Conservation (phyloP, 2,113 vertebrate species). For the Elachura formosa region DNA sequence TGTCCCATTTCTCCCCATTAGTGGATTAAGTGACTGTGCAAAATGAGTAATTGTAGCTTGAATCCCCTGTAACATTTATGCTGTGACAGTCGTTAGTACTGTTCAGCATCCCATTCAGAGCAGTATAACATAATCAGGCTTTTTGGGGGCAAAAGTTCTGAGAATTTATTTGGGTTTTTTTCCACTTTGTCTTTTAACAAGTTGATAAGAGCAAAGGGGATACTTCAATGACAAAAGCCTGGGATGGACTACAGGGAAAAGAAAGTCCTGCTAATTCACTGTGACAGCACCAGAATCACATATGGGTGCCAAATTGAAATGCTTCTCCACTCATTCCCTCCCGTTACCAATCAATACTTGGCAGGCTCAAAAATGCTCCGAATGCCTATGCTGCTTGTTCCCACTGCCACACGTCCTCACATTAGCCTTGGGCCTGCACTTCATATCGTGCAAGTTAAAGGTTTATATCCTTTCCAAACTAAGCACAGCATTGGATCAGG, state of each 20-base stretch:
- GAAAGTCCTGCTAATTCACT: slow-evolving; percentile 41
- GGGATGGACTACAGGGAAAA: neutral
- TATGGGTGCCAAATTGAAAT: slow-evolving; percentile 38
- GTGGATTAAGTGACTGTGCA: slow-evolving; percentile 44
- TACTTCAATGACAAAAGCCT: slow-evolving; percentile 38
- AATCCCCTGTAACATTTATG: neutral
- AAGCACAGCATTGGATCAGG: neutral
- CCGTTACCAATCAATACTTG: slow-evolving; percentile 26
- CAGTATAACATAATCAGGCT: neutral
- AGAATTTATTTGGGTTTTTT: neutral
- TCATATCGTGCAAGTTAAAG: neutral
- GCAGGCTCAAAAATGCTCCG: neutral
- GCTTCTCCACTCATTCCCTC: slow-evolving; percentile 30
- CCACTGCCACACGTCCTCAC: neutral
- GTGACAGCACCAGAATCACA: slow-evolving; percentile 50
- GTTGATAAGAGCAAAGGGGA: neutral
- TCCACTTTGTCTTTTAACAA: neutral
- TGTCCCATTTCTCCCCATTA: slow-evolving; percentile 41
- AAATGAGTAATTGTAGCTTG: slow-evolving; percentile 38
- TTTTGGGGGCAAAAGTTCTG: neutral
- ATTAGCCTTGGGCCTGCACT: neutral
- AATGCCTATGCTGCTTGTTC: neutral
- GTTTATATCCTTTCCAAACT: neutral
- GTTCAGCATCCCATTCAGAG: neutral
- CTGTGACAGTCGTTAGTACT: neutral